A percentile compares a stretch with the other conserved stretches of the same genome.
phyloP scores from a whole-genome alignment of 2,888 invertebrate species.

The Ernsta delagoae region DNA sequence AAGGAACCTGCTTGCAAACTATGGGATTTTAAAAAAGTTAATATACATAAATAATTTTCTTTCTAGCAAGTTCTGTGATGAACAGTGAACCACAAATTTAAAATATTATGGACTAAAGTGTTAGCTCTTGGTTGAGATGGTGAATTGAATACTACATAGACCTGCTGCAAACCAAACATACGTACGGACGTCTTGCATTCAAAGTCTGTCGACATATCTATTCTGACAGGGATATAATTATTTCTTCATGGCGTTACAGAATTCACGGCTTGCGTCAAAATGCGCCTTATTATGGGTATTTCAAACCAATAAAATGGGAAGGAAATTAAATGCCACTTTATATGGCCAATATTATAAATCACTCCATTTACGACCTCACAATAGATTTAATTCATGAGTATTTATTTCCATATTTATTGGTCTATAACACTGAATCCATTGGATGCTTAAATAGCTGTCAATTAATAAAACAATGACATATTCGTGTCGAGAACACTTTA shows the following conservation, averaged over 20 bases:
- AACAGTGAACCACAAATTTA: too few species aligned
- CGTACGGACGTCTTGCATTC: too few species aligned
- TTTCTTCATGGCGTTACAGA: constrained; percentile 3
- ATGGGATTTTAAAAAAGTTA: too few species aligned
- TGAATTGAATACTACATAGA: too few species aligned
- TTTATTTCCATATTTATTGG: constrained; percentile 13
- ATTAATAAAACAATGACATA: constrained; percentile 9
- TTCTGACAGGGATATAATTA: not conserved
- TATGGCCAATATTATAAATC: constrained; percentile 23
- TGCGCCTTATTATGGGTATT: not conserved
- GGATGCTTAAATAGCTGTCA: constrained; percentile 4
- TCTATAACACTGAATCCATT: not conserved
- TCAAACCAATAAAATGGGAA: constrained; percentile 1
- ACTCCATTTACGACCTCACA: constrained; percentile 10
- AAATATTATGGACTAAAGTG: too few species aligned
- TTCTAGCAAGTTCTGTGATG: too few species aligned
- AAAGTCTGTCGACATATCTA: not conserved
- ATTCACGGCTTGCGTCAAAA: constrained; percentile 1
- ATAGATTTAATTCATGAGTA: constrained; percentile 13
- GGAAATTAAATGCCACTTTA: constrained; percentile 5
- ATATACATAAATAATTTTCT: too few species aligned
- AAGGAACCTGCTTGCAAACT: not conserved
- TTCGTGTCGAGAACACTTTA: constrained; percentile 2
- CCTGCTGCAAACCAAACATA: too few species aligned
- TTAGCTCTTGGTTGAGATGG: too few species aligned